These are phyloP conservation scores for Vulpes vulpes DNA, from an alignment of 2,113 vertebrate genomes.

Conservation along the genomic window DNA sequence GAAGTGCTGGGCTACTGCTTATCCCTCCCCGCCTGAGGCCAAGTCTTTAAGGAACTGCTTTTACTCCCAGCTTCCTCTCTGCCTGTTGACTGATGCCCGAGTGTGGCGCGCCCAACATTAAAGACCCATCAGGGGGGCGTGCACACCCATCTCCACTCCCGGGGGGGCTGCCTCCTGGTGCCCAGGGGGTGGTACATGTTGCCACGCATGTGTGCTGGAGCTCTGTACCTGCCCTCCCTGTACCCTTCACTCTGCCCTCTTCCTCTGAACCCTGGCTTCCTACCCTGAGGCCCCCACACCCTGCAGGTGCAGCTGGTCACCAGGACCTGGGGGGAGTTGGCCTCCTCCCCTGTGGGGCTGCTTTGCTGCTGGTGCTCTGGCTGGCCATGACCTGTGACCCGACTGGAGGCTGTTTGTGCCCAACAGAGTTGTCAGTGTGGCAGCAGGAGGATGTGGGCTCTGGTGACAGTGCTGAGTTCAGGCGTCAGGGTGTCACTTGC, in stretches of 20 bases:
- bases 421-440: background rate
- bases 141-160: background rate
- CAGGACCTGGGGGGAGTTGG: background rate
- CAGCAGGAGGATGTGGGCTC: background rate
- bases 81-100: background rate
- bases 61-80: background rate
- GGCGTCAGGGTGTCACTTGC: background rate
- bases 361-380: background rate
- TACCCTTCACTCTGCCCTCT: background rate
- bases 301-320: background rate
- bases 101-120: accelerated
- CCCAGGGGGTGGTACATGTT: background rate
- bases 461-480: background rate
- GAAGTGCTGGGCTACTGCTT: background rate
- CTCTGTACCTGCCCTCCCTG: background rate
- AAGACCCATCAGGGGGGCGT: accelerated
- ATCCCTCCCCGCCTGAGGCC: background rate
- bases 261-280: background rate
- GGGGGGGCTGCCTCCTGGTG: background rate
- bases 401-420: background rate
- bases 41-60: background rate
- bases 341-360: background rate
- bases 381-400: background rate
- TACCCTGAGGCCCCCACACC: background rate
- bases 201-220: background rate